Conservation (phyloP, 2,888 invertebrate species). For the Melinaea marsaeus region DNA sequence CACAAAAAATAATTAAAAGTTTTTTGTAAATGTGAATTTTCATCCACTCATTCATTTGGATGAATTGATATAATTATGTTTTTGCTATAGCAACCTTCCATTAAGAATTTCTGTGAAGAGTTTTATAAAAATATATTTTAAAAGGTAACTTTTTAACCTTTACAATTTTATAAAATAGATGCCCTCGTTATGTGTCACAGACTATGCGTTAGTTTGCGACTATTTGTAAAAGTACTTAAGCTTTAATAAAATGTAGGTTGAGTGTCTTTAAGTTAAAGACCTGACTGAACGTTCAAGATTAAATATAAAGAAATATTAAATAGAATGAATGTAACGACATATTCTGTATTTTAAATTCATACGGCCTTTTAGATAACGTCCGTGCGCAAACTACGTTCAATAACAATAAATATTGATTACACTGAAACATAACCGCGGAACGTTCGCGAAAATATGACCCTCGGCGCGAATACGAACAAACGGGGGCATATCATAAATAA, state of each 20-base stretch:
- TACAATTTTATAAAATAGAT: conserved; percentile 6
- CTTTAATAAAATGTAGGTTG: conserved; percentile 1
- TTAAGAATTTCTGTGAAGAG: neutral
- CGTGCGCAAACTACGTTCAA: conserved; percentile 32
- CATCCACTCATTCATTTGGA: neutral
- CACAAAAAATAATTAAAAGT: neutral
- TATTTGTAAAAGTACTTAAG: conserved; percentile 1
- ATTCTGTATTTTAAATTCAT: conserved; percentile 10
- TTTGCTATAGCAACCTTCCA: neutral
- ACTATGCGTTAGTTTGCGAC: conserved; percentile 5
- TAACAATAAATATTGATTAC: conserved; percentile 45
- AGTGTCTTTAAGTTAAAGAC: neutral
- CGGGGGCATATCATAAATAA: conserved; percentile 30
- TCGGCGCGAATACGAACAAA: conserved; percentile 16
- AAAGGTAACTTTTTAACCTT: neutral
- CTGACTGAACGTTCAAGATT: neutral
- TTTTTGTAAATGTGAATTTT: neutral
- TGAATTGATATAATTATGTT: neutral
- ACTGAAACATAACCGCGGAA: conserved; percentile 26
- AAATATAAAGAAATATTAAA: neutral
- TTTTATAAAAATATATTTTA: conserved; percentile 1
- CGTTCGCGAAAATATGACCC: conserved; percentile 29
- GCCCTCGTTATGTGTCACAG: conserved; percentile 4
- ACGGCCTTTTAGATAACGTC: conserved; percentile 34
- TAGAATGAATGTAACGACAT: conserved; percentile 2